Percentiles rank a stretch among this genome's conserved stretches.
Conservation (phyloP, 1,140 invertebrate genomes). For the Pachypsylla venusta region DNA sequence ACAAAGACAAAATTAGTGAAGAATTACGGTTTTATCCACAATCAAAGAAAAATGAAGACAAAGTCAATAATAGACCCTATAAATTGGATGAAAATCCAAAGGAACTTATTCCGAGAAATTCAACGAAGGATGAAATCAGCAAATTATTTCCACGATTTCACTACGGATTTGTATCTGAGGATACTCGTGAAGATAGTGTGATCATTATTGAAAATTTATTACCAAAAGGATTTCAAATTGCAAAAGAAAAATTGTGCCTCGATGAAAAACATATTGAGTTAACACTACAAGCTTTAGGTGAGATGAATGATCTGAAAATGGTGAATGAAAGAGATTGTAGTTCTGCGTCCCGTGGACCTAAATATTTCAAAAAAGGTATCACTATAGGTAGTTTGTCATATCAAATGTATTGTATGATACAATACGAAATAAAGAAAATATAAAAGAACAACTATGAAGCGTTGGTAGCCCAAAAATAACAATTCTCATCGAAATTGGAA, state of each 20-base stretch:
- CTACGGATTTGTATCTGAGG: background rate
- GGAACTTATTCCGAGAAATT: background rate
- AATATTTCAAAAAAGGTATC: background rate
- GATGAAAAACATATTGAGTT: background rate
- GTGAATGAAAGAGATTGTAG: too few species aligned
- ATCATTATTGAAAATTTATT: background rate
- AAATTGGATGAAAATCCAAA: background rate
- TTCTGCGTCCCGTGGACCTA: too few species aligned
- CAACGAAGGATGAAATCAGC: background rate
- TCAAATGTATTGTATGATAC: background rate
- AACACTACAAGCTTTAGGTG: background rate
- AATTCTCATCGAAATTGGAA: background rate
- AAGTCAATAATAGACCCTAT: background rate
- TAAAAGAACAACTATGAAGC: background rate
- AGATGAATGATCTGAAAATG: background rate
- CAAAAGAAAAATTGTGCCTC: background rate
- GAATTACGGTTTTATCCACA: background rate
- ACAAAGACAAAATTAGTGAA: background rate
- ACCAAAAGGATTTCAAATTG: background rate
- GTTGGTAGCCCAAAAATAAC: background rate
- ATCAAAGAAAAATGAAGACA: background rate
- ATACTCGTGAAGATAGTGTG: background rate
- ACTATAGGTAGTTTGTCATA: background rate
- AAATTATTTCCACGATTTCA: conserved; percentile 1
- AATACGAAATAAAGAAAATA: background rate